Conservation (phyloP, 2,797 vertebrate genomes). For the Enteromius argenteus region DNA sequence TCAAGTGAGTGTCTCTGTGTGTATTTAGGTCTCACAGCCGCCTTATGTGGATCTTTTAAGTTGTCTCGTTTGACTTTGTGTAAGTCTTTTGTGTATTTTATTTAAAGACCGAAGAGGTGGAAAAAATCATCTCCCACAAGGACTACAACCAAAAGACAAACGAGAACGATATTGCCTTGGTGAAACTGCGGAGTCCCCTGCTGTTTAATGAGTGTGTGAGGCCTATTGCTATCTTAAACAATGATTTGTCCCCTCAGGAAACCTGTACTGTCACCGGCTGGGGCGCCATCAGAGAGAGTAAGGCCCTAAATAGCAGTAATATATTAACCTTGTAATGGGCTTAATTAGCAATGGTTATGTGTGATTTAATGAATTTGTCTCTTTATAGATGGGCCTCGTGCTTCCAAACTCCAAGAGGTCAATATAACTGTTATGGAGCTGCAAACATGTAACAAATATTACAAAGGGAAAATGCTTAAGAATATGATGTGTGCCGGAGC, state of each 20-base stretch:
- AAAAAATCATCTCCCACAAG: conserved; percentile 65
- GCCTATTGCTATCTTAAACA: conserved; percentile 70
- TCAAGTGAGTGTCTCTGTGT: conserved; percentile 64
- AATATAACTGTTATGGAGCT: conserved; percentile 72
- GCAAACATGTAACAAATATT: conserved; percentile 65
- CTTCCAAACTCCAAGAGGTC: conserved; percentile 74
- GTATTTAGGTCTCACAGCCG: not conserved
- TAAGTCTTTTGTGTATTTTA: not conserved
- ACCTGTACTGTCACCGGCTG: conserved; percentile 78
- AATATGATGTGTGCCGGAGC: conserved; percentile 86
- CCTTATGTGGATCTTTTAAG: not conserved
- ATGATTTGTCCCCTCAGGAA: conserved; percentile 8
- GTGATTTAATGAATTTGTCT: not conserved
- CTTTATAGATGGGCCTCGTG: conserved; percentile 70
- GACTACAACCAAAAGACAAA: conserved; percentile 68
- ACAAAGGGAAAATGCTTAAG: conserved; percentile 62
- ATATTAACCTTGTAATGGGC: not conserved
- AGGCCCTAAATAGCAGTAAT: conserved; percentile 19
- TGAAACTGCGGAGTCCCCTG: conserved; percentile 70
- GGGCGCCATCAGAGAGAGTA: conserved; percentile 78
- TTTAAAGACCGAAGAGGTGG: conserved; percentile 63
- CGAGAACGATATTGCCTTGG: conserved; percentile 70
- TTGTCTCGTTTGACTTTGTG: not conserved
- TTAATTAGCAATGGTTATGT: not conserved
- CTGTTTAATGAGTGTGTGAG: conserved; percentile 68